Percentiles rank a stretch among this genome's conserved stretches.
Conservation (phyloP, 2,888 invertebrate genomes). For the Coelinius sp. region DNA sequence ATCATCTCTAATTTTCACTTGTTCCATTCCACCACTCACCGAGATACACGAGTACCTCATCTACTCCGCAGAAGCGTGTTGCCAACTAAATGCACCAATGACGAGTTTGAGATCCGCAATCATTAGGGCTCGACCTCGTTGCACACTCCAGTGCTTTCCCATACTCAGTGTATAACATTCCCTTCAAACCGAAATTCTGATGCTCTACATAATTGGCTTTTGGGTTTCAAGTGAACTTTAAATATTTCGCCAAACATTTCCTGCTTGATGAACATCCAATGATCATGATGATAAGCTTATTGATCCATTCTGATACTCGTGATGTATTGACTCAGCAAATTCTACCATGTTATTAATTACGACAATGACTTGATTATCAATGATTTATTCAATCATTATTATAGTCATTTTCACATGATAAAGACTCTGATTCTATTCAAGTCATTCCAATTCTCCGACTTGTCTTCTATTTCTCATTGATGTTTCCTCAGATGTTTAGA, state of each 20-base stretch:
- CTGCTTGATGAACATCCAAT: too few relatives aligned
- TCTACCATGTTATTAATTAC: too few relatives aligned
- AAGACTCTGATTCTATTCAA: too few relatives aligned
- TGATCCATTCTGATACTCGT: not conserved
- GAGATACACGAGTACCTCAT: not conserved
- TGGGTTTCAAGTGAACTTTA: not conserved
- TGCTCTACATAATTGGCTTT: not conserved
- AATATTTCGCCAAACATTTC: not conserved
- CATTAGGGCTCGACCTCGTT: not conserved
- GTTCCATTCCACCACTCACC: too few relatives aligned
- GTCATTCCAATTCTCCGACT: too few relatives aligned
- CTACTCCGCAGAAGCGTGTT: not conserved
- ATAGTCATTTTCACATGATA: not conserved
- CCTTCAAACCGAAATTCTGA: not conserved
- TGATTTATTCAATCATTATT: not conserved
- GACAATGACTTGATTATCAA: too few relatives aligned
- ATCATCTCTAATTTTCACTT: too few relatives aligned
- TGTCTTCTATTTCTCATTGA: not conserved
- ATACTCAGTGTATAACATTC: not conserved
- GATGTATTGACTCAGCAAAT: not conserved
- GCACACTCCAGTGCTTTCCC: not conserved
- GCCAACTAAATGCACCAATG: not conserved
- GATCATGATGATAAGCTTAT: not conserved
- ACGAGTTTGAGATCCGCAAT: not conserved
- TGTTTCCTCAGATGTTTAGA: not conserved